phyloP scores from a whole-genome alignment of 2,797 vertebrate species.

The Molossus alvarezi region DNA sequence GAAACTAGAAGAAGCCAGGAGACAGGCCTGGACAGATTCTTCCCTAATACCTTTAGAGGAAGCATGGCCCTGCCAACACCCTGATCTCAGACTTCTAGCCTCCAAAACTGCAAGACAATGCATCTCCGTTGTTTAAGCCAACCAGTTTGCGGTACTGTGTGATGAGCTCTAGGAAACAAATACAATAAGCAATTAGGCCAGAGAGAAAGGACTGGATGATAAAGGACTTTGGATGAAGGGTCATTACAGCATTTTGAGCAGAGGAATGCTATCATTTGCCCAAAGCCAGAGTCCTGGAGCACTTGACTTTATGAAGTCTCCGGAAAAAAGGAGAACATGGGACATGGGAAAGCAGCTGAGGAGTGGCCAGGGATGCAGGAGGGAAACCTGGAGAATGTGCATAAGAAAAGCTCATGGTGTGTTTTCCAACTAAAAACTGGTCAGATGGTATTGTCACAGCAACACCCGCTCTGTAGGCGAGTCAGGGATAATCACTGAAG shows the following conservation, averaged over 20 bases:
- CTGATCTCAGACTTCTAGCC: not conserved
- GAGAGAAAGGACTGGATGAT: not conserved
- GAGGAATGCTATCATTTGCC: not conserved
- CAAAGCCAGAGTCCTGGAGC: not conserved
- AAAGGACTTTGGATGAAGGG: not conserved
- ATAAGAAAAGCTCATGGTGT: not conserved
- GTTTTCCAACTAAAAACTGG: conserved; percentile 10
- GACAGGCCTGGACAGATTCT: not conserved
- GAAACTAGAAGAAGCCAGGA: not conserved
- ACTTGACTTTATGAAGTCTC: not conserved
- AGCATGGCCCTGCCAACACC: not conserved
- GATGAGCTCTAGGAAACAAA: not conserved
- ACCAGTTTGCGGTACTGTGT: not conserved
- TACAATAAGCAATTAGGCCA: not conserved
- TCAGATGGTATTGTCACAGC: not conserved
- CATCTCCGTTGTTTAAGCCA: not conserved
- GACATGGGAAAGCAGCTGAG: not conserved
- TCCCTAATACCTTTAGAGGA: not conserved
- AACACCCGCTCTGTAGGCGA: not conserved
- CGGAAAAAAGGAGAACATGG: not conserved
- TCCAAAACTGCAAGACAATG: not conserved
- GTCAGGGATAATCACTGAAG: not conserved
- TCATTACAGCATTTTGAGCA: not conserved
- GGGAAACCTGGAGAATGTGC: not conserved
- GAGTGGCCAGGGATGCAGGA: rapidly evolving